These are phyloP conservation scores for Mythimna vitellina DNA, from an alignment of 2,888 invertebrate genomes.

Conservation along the genomic window DNA sequence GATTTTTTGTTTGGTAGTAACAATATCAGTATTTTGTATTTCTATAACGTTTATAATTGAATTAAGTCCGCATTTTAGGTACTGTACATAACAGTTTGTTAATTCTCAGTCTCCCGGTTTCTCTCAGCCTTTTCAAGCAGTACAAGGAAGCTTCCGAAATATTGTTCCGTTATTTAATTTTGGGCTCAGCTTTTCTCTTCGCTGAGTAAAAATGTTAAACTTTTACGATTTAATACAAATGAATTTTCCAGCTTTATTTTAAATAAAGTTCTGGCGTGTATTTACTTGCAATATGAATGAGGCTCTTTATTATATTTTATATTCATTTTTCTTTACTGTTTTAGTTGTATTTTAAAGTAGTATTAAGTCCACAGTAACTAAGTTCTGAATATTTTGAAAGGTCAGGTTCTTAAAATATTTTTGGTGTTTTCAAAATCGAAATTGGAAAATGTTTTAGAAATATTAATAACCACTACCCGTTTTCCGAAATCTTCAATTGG, in stretches of 20 bases:
- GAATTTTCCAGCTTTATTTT: constrained; percentile 43
- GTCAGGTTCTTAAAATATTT: neutral
- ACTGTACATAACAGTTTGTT: neutral
- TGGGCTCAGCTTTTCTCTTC: constrained; percentile 28
- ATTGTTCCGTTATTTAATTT: constrained; percentile 56
- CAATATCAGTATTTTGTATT: neutral
- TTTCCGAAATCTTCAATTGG: neutral
- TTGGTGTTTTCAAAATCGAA: constrained; percentile 1
- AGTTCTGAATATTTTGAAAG: neutral
- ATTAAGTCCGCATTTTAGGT: neutral
- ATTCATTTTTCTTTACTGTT: neutral
- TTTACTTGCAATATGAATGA: constrained; percentile 20
- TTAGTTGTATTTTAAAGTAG: neutral
- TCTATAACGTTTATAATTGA: neutral
- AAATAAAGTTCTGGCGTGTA: constrained; percentile 41
- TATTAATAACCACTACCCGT: neutral
- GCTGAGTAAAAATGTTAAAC: constrained; percentile 32
- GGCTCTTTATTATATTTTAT: constrained; percentile 2
- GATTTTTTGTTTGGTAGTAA: neutral
- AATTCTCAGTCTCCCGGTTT: neutral
- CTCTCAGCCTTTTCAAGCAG: constrained; percentile 3
- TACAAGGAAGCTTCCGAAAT: constrained; percentile 29
- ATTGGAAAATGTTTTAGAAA: neutral
- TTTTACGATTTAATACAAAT: constrained; percentile 54
- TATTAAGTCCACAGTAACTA: neutral